Conservation (phyloP, 2,888 invertebrate species). For the Diloba caeruleocephala region DNA sequence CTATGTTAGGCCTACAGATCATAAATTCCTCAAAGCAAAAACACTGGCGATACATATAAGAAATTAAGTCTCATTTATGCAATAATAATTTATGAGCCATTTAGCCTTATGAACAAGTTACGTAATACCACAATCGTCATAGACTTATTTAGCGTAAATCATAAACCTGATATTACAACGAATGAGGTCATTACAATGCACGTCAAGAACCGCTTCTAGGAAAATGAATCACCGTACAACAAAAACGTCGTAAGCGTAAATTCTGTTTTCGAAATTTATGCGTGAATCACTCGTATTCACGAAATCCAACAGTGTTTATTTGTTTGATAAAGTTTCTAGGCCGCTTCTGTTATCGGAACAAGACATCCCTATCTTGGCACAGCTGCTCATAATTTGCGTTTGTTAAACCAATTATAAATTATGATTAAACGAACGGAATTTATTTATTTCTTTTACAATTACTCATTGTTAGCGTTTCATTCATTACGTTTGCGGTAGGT, state of each 20-base stretch:
- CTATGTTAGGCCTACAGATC: no score
- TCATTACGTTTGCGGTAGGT: conserved; percentile 40
- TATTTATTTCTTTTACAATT: conserved; percentile 35
- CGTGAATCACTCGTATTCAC: conserved; percentile 43
- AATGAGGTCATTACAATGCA: conserved; percentile 41
- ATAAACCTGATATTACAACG: conserved; percentile 12
- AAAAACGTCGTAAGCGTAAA: conserved; percentile 15
- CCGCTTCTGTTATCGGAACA: conserved; percentile 52
- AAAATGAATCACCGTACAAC: conserved; percentile 41
- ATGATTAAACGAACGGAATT: conserved; percentile 28
- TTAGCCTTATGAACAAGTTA: conserved; percentile 12
- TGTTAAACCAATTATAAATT: conserved; percentile 38
- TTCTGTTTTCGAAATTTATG: conserved; percentile 43
- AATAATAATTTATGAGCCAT: not conserved
- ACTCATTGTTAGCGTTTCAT: conserved; percentile 36
- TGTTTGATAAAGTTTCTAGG: conserved; percentile 57
- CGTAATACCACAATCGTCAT: conserved; percentile 26
- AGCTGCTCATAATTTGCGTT: conserved; percentile 54
- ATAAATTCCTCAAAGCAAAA: no score
- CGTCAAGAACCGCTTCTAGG: conserved; percentile 35
- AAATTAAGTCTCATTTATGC: no score
- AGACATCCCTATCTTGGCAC: conserved; percentile 59
- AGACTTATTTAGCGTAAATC: conserved; percentile 23
- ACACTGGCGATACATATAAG: no score
- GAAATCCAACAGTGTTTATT: conserved; percentile 38